Evolutionary conservation across 1,140 invertebrate species (phyloP).

Genomic region (Frieseomelitta varia): DNA sequence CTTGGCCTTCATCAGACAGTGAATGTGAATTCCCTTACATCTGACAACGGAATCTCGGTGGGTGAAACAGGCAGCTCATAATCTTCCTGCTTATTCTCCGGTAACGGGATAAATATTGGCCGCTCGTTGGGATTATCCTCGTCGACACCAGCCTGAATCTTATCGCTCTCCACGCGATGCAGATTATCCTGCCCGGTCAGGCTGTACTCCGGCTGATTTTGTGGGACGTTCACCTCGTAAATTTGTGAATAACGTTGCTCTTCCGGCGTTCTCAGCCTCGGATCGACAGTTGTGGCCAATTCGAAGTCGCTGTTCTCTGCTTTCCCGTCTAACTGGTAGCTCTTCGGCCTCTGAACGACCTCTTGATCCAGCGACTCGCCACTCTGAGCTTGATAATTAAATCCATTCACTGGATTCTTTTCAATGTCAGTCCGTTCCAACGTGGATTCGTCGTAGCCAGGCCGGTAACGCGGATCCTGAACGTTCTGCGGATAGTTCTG

Average conservation of each 20-base stretch:
- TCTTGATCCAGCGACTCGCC: slow-evolving; percentile 39
- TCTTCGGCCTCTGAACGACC: slow-evolving; percentile 44
- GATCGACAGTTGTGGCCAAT: slow-evolving; percentile 56
- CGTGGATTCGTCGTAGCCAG: slow-evolving; percentile 47
- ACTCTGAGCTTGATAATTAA: slow-evolving; percentile 73
- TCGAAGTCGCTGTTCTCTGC: slow-evolving; percentile 66
- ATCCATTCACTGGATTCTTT: slow-evolving; percentile 72
- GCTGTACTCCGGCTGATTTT: slow-evolving; percentile 50
- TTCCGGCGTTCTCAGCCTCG: slow-evolving; percentile 46
- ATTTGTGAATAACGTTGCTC: slow-evolving; percentile 61
- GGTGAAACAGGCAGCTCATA: slow-evolving; percentile 56
- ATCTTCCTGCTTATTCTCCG: slow-evolving; percentile 67
- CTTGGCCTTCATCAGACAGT: background rate
- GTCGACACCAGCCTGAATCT: slow-evolving; percentile 31
- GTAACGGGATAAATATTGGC: slow-evolving; percentile 65
- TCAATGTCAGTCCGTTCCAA: slow-evolving; percentile 64
- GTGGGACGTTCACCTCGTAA: slow-evolving; percentile 48
- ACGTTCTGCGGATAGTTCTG: slow-evolving; percentile 63
- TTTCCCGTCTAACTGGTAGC: slow-evolving; percentile 69
- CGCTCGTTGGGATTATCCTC: slow-evolving; percentile 44
- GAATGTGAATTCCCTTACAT: slow-evolving; percentile 58
- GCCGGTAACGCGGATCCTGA: slow-evolving; percentile 51
- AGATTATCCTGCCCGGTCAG: slow-evolving; percentile 34
- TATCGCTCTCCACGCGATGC: slow-evolving; percentile 38
- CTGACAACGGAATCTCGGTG: slow-evolving; percentile 45